Base-by-base conservation (phyloP, 1,140 invertebrate species). In the Platorchestia sp. region DNA sequence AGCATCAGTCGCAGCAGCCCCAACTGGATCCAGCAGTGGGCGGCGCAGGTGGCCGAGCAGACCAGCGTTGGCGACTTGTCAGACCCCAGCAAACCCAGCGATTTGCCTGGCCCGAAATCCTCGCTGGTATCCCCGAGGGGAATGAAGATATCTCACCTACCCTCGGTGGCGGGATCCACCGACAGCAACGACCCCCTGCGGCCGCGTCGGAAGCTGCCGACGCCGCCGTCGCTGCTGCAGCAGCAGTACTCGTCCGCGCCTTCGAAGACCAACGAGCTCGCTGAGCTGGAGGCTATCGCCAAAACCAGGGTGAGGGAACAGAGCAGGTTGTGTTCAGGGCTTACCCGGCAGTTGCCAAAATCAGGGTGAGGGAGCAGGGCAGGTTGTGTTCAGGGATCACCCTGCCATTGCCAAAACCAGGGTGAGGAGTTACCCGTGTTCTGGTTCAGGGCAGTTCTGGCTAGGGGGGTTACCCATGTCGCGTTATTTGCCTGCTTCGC, bases 11-110 rank as follows among this genome's bases (percentile, higher is more conserved):
- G 96, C 47, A 97, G 96, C 95, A 97, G 97, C 43, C 97, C 97
- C 6, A 97, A 97, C 22, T 98, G 97, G 97, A 97, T 98, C 95
- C 97, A 97, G 40, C 97, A 98, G 96, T 98, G 97, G 97, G 97
- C 97, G 5, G 97, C 97, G 41, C 97, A 98, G 96, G 97, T 97
- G 47, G 97, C 97, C 22, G 97, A 97, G 93, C 97, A 97, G 95
- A 96, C 96, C 36, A 95, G 96, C 45, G 91, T 44, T 10, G 91
- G 91, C 5, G 91, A 93, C 45, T 93, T 93, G 45, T 93, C 91
- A 47, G 91, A 93, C 45, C 91, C 91, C 44, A 93, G 91, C 45
- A 93, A 93, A 47, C 45, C 43, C 45, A 47, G 45, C 45, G 91
- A 93, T 22, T 45, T 93, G 43, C 44, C 45, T 7, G 45, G 43